Conservation (phyloP, 2,113 vertebrate genomes). For the Donacobius atricapilla region DNA sequence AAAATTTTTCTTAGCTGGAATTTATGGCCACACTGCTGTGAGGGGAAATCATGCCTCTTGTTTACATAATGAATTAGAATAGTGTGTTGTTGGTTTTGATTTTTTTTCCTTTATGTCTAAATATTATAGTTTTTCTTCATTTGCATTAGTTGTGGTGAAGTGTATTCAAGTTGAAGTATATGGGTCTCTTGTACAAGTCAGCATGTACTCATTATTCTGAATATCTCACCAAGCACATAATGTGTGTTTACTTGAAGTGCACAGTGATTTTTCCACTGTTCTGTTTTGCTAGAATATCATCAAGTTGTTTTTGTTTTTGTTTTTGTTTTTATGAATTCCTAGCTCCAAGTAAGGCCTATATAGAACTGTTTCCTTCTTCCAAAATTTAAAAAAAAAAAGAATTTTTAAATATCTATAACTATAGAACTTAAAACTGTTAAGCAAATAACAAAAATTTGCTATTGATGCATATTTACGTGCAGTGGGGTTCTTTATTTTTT, state of each 20-base stretch:
- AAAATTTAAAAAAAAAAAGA: neutral
- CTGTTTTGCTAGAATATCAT: neutral
- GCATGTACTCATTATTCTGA: neutral
- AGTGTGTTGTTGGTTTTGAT: neutral
- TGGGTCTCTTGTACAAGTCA: neutral
- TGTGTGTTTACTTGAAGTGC: neutral
- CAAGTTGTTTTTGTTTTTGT: too few species aligned
- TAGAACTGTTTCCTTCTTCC: neutral
- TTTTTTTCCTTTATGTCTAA: neutral
- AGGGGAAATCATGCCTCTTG: neutral
- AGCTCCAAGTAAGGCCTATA: neutral
- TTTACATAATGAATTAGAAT: neutral
- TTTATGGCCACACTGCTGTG: rapidly evolving
- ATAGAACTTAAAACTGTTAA: neutral
- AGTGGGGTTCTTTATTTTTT: neutral
- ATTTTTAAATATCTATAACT: neutral
- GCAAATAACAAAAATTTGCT: neutral
- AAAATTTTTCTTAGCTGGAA: neutral
- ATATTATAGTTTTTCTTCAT: neutral
- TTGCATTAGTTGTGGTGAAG: neutral
- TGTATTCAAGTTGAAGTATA: neutral
- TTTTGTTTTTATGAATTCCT: neutral
- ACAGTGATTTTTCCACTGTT: neutral
- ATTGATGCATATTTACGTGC: neutral
- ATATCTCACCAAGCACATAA: neutral